Percentiles rank a stretch among this genome's conserved stretches.
These are phyloP conservation scores for Megaceryle maxima DNA, from an alignment of 2,113 vertebrate genomes.

Conservation along the genomic window DNA sequence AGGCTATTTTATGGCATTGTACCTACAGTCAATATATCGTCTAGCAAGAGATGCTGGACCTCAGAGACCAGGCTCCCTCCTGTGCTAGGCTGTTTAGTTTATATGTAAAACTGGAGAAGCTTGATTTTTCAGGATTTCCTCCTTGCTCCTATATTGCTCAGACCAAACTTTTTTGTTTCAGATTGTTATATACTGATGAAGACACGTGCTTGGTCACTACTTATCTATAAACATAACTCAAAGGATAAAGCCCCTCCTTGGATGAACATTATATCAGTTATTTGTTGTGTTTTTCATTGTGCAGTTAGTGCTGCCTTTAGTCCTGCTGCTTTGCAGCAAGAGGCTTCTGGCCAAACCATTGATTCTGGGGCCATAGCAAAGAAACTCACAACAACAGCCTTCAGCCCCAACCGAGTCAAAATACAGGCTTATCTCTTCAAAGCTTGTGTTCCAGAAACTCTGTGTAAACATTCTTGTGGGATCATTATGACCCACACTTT, in stretches of 20 bases:
- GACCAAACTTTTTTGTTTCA: neutral
- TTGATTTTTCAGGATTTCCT: neutral
- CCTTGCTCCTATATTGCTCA: neutral
- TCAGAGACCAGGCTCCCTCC: neutral
- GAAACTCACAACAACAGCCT: neutral
- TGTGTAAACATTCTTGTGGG: neutral
- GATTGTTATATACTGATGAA: neutral
- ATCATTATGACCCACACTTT: neutral
- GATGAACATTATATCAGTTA: neutral
- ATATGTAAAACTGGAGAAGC: neutral
- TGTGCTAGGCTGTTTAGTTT: neutral
- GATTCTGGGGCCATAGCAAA: neutral
- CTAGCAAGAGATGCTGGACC: neutral
- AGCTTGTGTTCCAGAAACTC: neutral
- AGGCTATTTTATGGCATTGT: constrained; percentile 53
- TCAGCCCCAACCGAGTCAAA: neutral
- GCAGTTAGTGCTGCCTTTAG: neutral
- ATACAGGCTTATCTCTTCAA: neutral
- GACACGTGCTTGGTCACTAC: neutral
- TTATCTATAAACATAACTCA: neutral
- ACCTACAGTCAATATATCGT: neutral
- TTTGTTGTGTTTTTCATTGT: neutral
- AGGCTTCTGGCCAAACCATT: neutral
- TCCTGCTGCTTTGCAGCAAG: neutral
- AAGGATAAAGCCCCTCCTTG: neutral